These are phyloP conservation scores for Calephelis perditalis DNA, from an alignment of 2,888 invertebrate genomes.

Conservation along the genomic window DNA sequence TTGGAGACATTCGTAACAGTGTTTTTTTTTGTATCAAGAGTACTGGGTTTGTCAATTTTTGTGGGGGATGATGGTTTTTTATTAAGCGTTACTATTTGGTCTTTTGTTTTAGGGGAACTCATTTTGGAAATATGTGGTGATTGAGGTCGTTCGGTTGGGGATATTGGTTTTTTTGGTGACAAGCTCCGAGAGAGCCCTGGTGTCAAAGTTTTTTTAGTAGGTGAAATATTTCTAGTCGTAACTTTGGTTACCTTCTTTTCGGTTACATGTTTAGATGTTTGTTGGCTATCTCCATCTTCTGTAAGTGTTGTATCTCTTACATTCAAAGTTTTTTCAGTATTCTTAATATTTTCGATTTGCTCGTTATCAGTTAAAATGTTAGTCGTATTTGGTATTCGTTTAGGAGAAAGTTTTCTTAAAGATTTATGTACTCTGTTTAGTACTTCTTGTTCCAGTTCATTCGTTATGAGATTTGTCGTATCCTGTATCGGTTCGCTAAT, in stretches of 20 bases:
- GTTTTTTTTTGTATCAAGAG: constrained; percentile 48
- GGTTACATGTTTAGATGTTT: background rate
- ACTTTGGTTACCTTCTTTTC: constrained; percentile 37
- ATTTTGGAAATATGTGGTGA: constrained; percentile 56
- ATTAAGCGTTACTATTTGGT: constrained; percentile 43
- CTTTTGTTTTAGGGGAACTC: constrained; percentile 51
- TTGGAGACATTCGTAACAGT: constrained; percentile 43
- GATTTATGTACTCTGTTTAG: constrained; percentile 60
- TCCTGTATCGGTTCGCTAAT: constrained; percentile 41
- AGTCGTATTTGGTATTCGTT: background rate
- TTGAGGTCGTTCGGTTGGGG: constrained; percentile 48
- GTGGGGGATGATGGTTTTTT: constrained; percentile 49
- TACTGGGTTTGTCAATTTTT: constrained; percentile 47
- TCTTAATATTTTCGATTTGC: constrained; percentile 28
- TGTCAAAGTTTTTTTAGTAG: constrained; percentile 50
- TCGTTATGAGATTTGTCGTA: constrained; percentile 17
- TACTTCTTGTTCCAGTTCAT: constrained; percentile 58
- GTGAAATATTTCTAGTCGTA: constrained; percentile 52
- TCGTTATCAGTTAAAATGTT: background rate
- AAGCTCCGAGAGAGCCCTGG: constrained; percentile 49
- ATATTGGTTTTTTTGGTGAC: constrained; percentile 56
- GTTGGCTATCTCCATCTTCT: background rate
- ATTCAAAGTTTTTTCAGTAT: constrained; percentile 19
- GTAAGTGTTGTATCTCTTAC: background rate
- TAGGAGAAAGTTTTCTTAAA: constrained; percentile 56